Evolutionary conservation across 2,113 vertebrate species (phyloP), one percentile per base, ranked within the genome.

Genomic region (Capreolus pygargus): DNA sequence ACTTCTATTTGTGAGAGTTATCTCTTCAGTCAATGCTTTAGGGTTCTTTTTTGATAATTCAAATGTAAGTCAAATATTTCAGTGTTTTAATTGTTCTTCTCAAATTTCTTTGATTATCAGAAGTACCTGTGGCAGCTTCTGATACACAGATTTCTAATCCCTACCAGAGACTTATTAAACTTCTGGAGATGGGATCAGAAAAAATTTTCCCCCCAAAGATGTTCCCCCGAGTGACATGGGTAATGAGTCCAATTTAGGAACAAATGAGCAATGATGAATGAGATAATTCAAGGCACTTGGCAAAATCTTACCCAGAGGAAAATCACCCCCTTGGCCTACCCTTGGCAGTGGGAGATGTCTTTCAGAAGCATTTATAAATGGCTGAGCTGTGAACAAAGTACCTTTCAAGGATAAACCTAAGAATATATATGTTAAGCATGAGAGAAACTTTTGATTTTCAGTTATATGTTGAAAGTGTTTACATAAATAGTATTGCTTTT

Each of bases 201-300:
- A 90, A 21, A 21, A n/a, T 15, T 70, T 64, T 33, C 33, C 8
- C 3, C 4, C 7, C 58, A 2, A 45, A 55, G 83, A 81, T 61
- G 7, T 52, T n/a, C 10, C 60, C 50, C 43, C 0, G 1, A 61
- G 61, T 95, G 67, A 58, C 52, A 60, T 86, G 11, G 28, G 25
- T 91, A 96, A 93, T 97, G 33, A 89, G 17, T 30, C 13, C 28
- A 91, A 55, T 86, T 85, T 95, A 78, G 57, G 89, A 91, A 93
- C 36, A 93, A 89, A 70, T 2, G 23, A 54, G 57, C 81, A 86
- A 52, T 36, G 45, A 67, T 47, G 6, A 91, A 67, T 43, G n/a
- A 93, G 11, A 89, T 81, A 28, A 82, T 64, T 95, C 30, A 79
- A 95, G 23, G 27, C 83, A 55, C 4, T 25, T 57, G n/a, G 28